Evolutionary conservation across 2,797 vertebrate species (phyloP), one percentile per base, ranked within the genome.

Genomic region (Mus spretus): DNA sequence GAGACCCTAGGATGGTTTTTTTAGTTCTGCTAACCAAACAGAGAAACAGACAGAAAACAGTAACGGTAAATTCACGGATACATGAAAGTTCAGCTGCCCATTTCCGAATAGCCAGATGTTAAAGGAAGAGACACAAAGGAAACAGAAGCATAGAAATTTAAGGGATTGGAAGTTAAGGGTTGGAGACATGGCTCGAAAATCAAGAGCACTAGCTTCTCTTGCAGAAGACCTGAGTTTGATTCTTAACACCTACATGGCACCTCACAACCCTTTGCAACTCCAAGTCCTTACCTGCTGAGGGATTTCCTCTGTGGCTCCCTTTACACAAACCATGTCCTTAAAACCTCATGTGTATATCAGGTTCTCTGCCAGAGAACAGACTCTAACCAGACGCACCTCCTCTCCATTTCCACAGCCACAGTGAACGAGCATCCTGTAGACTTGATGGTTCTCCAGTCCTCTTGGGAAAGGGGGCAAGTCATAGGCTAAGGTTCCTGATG

Each of bases 391-490:
- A n/a, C 26, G 26, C 5, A 13, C 24, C 50, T 47, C 1, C 1
- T 11, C 1, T 53, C 63, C 17, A 31, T 10, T 8, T 31, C 20
- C 9, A 1, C 17, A 31, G 67, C n/a, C n/a, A 53, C 11, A 1
- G 26, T 7, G 47, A 59, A 19, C 0, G 44, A 53, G 28, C 0
- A 4, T 0, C 3, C 83, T 3, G 0, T 0, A 14, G 26, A n/a
- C 40, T 61, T 63, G 4, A 0, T 20, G 28, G 44, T 14, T 70
- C 55, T 37, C 50, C 26, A 28, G 65, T 22, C 57, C 57, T 34
- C 80, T 17, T 3, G 0, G 63, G 55, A n/a, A 10, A 50, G 77
- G 34, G 19, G 28, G 12, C 28, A 63, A 53, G 24, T n/a, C 61
- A 12, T 6, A 31, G 80, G 9, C 37, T 10, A 5, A 0, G 65